Evolutionary conservation across 2,888 invertebrate genomes (phyloP), one percentile per base, ranked within the genome.

Genomic region (Nebria salina): DNA sequence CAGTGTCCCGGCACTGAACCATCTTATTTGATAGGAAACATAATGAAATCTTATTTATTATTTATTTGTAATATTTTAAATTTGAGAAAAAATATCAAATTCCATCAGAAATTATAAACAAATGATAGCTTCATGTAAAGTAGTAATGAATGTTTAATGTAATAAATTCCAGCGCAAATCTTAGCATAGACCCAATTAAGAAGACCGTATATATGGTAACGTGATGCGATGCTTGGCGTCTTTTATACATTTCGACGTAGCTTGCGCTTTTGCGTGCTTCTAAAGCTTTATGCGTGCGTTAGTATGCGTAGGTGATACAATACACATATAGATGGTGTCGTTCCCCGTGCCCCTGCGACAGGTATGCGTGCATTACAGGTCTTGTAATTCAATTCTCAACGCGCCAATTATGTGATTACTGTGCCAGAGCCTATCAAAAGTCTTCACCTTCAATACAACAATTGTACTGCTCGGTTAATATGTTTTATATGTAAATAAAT

Each of bases 321-420:
- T 72, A 34, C 72, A 72, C 13, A 20, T 20, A 20, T 20, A 72
- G 25, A n/a, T 72, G n/a, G 66, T 25, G 66, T 20, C 25, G 66
- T 66, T 66, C 66, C 66, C 66, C 66, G 66, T n/a, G 13, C 1
- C 7, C 15, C 66, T 20, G 13, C 66, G 66, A 41, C 73, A 43
- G 80, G 70, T 70, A 75, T 75, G 75, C 80, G 80, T 80, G 80
- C 80, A 80, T 80, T 80, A 13, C 80, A 75, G 80, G 75, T 80
- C 79, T 75, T 64, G 80, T 80, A 80, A 80, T 80, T 80, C 80
- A 80, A 80, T 80, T 80, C 78, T 73, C 75, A 68, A 72, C 80
- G 75, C 80, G 70, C 75, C 80, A 80, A 80, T 80, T 80, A 80
- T 80, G 80, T 80, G 80, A 80, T 80, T 80, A 80, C 75, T 72